phyloP scores from a whole-genome alignment of 2,797 vertebrate genomes.

The Potorous gilbertii region DNA sequence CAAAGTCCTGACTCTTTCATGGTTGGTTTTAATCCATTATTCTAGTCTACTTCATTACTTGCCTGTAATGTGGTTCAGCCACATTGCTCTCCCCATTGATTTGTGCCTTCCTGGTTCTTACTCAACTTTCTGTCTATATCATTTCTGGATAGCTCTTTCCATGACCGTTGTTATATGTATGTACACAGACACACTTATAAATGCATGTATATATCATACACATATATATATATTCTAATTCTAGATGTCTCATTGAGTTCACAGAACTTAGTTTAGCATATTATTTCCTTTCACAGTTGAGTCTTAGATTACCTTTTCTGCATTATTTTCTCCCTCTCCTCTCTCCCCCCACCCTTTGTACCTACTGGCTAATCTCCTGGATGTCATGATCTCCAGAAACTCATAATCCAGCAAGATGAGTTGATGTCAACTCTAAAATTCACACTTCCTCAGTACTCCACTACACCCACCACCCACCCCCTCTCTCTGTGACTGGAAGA shows the following conservation, averaged over 20 bases:
- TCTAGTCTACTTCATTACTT: neutral
- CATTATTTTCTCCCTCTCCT: neutral
- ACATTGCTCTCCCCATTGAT: neutral
- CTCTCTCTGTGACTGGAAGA: neutral
- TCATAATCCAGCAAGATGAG: neutral
- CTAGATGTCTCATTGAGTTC: neutral
- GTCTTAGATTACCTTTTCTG: neutral
- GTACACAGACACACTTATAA: too few relatives aligned
- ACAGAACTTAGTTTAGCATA: neutral
- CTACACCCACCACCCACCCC: neutral
- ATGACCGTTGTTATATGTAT: neutral
- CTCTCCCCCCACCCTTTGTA: neutral
- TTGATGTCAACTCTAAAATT: neutral
- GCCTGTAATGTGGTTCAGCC: neutral
- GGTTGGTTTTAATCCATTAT: neutral
- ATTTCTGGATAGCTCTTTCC: slow-evolving; percentile 34
- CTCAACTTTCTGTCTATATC: neutral
- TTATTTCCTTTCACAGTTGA: neutral
- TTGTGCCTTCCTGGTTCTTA: neutral
- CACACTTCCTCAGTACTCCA: neutral
- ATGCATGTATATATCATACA: too few relatives aligned
- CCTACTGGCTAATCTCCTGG: neutral
- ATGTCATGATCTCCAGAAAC: neutral
- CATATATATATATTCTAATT: neutral
- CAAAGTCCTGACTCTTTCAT: neutral